These are phyloP conservation scores for Aythya fuligula DNA, from an alignment of 2,797 vertebrate genomes.

Conservation along the genomic window DNA sequence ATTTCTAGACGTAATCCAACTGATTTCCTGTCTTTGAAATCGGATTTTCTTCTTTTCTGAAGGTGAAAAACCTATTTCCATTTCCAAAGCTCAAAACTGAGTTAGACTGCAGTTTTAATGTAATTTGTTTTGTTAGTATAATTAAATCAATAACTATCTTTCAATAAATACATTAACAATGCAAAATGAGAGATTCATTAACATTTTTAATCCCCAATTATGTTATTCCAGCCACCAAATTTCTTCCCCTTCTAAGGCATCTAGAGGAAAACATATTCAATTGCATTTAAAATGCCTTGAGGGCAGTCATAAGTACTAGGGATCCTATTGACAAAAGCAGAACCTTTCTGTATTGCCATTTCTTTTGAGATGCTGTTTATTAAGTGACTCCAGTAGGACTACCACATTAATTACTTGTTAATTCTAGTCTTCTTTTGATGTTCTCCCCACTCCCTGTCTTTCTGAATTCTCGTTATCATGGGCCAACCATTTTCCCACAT, in stretches of 20 bases:
- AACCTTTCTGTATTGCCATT: not conserved
- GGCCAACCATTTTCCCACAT: not conserved
- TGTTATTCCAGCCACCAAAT: not conserved
- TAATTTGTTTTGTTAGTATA: constrained; percentile 40
- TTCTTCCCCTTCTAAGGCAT: not conserved
- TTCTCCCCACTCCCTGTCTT: not conserved
- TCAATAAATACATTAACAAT: constrained; percentile 55
- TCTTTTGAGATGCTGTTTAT: not conserved
- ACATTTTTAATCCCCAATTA: constrained; percentile 27
- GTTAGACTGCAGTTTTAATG: not conserved
- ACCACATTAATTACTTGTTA: not conserved
- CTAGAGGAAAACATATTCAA: not conserved
- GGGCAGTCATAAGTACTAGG: not conserved
- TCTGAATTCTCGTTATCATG: not conserved
- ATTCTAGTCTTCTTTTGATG: not conserved
- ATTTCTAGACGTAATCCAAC: constrained; percentile 63
- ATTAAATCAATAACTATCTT: constrained; percentile 50
- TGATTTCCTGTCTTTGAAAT: constrained; percentile 66
- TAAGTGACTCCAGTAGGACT: not conserved
- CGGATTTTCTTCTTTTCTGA: constrained; percentile 66
- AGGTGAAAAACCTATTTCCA: constrained; percentile 58
- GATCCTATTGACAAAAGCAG: not conserved
- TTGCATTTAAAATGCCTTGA: not conserved
- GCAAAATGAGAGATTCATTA: constrained; percentile 48
- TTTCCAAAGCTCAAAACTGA: constrained; percentile 44